Evolutionary conservation across 2,797 vertebrate species (phyloP).

Genomic region (Falco peregrinus): DNA sequence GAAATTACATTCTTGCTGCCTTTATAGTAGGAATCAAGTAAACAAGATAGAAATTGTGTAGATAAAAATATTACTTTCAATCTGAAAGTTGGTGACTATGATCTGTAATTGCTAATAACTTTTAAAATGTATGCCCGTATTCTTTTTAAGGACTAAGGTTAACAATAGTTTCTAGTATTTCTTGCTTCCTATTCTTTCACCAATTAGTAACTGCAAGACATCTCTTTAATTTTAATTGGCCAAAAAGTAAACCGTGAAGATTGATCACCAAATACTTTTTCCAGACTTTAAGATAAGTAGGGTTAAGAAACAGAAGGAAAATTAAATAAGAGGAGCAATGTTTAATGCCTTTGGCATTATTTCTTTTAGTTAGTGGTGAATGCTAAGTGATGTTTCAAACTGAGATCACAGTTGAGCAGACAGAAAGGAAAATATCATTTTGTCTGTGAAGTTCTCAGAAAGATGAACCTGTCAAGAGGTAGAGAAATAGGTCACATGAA

Average conservation of each 20-base stretch:
- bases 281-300: not conserved
- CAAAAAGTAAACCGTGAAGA: not conserved
- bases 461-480: conserved; percentile 67
- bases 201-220: not conserved
- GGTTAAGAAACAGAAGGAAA: not conserved
- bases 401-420: conserved; percentile 58
- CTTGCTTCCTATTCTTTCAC: not conserved
- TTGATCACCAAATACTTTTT: not conserved
- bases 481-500: conserved; percentile 64
- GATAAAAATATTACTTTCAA: not conserved
- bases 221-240: not conserved
- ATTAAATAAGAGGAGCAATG: not conserved
- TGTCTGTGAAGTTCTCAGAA: conserved; percentile 63
- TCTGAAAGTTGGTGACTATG: not conserved
- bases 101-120: not conserved
- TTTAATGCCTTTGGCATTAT: conserved; percentile 48
- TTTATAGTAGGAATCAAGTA: not conserved
- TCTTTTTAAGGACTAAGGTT: not conserved
- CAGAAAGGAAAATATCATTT: conserved; percentile 26
- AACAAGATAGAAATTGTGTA: not conserved
- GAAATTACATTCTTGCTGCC: not conserved
- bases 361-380: conserved; percentile 43
- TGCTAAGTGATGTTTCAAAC: conserved; percentile 67
- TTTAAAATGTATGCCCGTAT: not conserved
- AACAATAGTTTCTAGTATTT: not conserved